phyloP scores from a whole-genome alignment of 2,113 vertebrate species.

The Microcebus ravelobensis region DNA sequence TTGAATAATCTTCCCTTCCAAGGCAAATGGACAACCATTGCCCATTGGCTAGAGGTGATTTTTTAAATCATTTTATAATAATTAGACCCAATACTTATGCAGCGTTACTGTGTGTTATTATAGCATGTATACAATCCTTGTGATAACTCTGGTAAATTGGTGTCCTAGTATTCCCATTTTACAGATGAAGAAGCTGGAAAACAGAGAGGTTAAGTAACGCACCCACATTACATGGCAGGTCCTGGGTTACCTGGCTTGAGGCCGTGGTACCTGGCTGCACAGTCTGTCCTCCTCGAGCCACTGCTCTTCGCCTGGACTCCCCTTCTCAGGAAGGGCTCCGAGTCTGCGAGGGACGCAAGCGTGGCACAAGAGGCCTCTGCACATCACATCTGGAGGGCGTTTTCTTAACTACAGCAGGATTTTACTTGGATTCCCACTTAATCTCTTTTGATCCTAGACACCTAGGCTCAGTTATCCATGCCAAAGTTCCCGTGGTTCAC shows the following conservation, averaged over 20 bases:
- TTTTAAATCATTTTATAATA: neutral
- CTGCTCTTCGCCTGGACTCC: neutral
- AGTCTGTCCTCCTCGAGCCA: neutral
- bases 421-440: neutral
- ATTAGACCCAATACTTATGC: neutral
- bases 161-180: neutral
- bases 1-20: neutral
- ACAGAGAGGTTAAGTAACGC: neutral
- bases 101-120: neutral
- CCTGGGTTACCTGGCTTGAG: neutral
- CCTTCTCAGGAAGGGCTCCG: neutral
- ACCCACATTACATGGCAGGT: neutral
- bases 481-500: neutral
- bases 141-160: neutral
- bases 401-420: neutral
- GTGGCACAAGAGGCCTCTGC: neutral
- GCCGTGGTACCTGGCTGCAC: neutral
- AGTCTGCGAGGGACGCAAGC: neutral
- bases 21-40: neutral
- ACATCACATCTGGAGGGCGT: neutral
- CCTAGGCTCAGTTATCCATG: neutral
- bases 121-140: neutral
- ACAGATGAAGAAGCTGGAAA: neutral
- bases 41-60: neutral
- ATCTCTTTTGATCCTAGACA: neutral